Conservation (phyloP, 2,797 vertebrate genomes). For the Heliangelus exortis region DNA sequence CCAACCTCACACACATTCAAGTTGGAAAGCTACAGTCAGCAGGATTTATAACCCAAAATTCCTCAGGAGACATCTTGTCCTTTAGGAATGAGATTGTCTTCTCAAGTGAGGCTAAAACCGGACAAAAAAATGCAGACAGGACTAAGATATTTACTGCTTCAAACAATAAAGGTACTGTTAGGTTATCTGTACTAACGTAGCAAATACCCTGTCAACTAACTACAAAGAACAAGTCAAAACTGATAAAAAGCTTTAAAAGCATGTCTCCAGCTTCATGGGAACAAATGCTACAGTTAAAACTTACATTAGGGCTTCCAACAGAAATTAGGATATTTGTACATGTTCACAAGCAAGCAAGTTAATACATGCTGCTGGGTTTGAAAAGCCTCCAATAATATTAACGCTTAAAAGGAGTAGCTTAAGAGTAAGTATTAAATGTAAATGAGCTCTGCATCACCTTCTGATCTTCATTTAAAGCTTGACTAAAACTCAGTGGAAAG, state of each 20-base stretch:
- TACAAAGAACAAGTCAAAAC: constrained; percentile 15
- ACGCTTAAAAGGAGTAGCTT: constrained; percentile 39
- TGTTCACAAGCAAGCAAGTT: constrained; percentile 9
- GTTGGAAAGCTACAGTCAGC: not conserved
- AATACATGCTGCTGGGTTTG: not conserved
- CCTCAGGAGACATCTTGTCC: not conserved
- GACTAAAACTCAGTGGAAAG: constrained; percentile 14
- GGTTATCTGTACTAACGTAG: not conserved
- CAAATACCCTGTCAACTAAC: not conserved
- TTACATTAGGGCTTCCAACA: not conserved
- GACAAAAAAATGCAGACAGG: not conserved
- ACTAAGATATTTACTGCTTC: not conserved
- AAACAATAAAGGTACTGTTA: constrained; percentile 14
- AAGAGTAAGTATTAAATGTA: constrained; percentile 31
- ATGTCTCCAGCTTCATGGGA: constrained; percentile 24
- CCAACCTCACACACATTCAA: not conserved
- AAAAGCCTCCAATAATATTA: constrained; percentile 26
- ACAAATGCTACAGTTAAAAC: not conserved
- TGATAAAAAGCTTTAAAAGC: constrained; percentile 13
- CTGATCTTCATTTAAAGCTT: constrained; percentile 42
- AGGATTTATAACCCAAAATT: not conserved
- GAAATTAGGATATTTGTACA: constrained; percentile 21
- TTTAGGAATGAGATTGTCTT: not conserved
- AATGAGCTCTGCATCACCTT: constrained; percentile 23
- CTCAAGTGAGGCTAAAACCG: not conserved